Evolutionary conservation across 2,113 vertebrate species (phyloP).

Genomic region (Microcebus tavaratra): DNA sequence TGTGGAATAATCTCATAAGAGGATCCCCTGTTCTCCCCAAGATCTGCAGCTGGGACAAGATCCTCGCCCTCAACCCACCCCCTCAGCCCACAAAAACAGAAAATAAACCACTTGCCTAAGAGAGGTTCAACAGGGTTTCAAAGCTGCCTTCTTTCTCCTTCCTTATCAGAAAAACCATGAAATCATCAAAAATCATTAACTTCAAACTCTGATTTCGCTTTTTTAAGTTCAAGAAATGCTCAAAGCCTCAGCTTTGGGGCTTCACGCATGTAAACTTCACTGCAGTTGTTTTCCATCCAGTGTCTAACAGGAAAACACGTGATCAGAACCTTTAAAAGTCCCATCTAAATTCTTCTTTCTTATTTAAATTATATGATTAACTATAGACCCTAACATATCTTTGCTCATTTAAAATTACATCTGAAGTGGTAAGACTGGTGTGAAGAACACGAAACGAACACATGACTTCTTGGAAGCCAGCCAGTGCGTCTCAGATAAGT

Average conservation of each 20-base stretch:
- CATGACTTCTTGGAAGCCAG: neutral
- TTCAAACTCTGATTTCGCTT: neutral
- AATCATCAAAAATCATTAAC: neutral
- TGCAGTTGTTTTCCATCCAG: neutral
- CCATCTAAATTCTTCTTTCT: neutral
- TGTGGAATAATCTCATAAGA: neutral
- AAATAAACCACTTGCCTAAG: neutral
- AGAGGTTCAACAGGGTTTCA: neutral
- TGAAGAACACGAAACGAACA: neutral
- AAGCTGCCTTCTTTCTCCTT: neutral
- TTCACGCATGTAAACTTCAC: neutral
- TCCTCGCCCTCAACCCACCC: neutral
- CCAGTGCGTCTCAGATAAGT: neutral
- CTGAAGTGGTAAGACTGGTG: neutral
- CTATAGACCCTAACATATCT: neutral
- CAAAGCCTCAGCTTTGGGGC: neutral
- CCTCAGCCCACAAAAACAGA: neutral
- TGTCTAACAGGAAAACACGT: neutral
- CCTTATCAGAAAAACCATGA: neutral
- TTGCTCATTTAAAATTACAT: slow-evolving; percentile 12
- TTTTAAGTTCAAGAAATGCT: neutral
- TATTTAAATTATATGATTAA: neutral
- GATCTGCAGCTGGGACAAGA: neutral
- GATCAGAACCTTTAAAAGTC: neutral
- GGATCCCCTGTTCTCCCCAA: neutral